These are phyloP conservation scores for Acanthosepion esculentum DNA, from an alignment of 2,888 invertebrate genomes.

Conservation along the genomic window DNA sequence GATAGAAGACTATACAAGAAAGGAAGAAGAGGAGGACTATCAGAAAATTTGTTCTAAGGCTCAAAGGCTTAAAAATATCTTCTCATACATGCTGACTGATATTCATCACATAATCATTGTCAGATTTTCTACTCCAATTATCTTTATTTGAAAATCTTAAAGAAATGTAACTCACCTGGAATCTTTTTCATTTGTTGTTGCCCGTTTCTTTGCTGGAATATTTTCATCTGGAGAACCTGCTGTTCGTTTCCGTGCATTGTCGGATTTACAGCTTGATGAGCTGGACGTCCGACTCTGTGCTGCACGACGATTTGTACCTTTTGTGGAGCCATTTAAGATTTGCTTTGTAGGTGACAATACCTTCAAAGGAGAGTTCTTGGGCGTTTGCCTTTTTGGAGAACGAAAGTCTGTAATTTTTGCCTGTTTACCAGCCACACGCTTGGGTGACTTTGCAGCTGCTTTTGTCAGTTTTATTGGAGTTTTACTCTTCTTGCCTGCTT, in stretches of 20 bases:
- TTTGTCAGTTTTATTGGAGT: constrained; percentile 41
- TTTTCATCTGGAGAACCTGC: constrained; percentile 45
- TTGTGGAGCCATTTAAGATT: constrained; percentile 45
- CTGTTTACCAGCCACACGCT: not conserved
- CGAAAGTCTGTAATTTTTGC: constrained; percentile 47
- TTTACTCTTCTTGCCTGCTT: constrained; percentile 46
- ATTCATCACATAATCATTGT: too few relatives aligned
- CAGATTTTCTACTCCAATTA: too few relatives aligned
- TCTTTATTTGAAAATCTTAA: not conserved
- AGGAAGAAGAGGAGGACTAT: too few relatives aligned
- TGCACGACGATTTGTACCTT: not conserved
- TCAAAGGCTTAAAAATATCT: too few relatives aligned
- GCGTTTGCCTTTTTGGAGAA: not conserved
- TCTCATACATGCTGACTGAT: too few relatives aligned
- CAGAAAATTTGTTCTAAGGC: too few relatives aligned
- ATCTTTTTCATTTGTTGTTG: constrained; percentile 40
- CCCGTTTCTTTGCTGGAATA: constrained; percentile 45
- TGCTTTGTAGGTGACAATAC: constrained; percentile 47
- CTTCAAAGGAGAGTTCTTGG: constrained; percentile 47
- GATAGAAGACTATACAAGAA: too few relatives aligned
- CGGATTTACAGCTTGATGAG: not conserved
- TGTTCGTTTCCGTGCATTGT: constrained; percentile 41
- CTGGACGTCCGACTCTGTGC: not conserved
- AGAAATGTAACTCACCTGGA: constrained; percentile 34
- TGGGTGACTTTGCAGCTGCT: constrained; percentile 36